Evolutionary conservation across 2,113 vertebrate genomes (phyloP).

Genomic region (Megalops atlanticus): DNA sequence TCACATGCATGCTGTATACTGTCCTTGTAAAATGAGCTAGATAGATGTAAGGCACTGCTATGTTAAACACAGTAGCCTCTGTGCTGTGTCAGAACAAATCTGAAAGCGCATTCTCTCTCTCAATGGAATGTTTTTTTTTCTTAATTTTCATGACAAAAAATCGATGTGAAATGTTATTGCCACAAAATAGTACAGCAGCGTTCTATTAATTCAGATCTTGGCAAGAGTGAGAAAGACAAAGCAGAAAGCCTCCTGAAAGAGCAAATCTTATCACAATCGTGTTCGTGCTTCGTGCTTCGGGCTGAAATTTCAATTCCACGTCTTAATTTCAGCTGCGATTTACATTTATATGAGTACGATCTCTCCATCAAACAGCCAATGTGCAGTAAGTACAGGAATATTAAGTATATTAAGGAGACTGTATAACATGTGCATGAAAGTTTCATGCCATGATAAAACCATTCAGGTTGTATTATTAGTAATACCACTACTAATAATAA

Average conservation of each 20-base stretch:
- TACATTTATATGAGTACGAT: slow-evolving; percentile 15
- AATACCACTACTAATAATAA: no score
- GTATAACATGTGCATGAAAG: background rate
- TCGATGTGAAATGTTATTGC: background rate
- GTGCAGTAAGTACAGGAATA: background rate
- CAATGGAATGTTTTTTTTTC: background rate
- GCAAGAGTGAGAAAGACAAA: background rate
- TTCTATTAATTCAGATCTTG: background rate
- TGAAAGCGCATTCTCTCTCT: background rate
- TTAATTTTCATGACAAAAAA: slow-evolving; percentile 4
- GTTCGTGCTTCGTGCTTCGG: background rate
- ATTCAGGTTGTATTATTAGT: no score
- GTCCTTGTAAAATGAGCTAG: background rate
- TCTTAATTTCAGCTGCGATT: background rate
- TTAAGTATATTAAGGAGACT: background rate
- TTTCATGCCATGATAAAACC: no score
- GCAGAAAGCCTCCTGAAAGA: background rate
- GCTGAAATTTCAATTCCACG: background rate
- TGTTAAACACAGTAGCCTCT: background rate
- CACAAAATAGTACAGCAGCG: background rate
- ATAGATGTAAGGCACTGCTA: background rate
- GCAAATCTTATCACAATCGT: background rate
- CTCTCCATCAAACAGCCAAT: background rate
- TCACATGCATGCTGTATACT: background rate
- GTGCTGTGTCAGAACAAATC: background rate